Base-by-base conservation (phyloP, 1,140 invertebrate genomes). In the Batillaria attramentaria region DNA sequence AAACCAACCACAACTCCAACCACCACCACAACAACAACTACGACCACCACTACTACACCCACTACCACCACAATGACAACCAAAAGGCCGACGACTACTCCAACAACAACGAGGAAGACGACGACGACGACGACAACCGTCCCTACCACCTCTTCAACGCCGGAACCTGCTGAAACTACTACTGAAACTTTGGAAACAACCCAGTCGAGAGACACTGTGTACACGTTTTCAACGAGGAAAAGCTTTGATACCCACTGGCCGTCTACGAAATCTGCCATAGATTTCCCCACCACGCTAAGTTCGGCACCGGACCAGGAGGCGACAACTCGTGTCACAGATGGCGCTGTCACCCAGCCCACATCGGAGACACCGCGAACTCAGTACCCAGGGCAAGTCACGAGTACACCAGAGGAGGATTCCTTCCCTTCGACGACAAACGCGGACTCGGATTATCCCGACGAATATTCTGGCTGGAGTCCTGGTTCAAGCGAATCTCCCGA, bases 41-140 rank as follows among this genome's bases (percentile, higher is more conserved):
- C 74, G 3, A 62, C 60, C 43, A 16, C 57, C 37, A 76, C 74
- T 13, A 6, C 24, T 13, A 66, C 74, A 24, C 43, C 74, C n/a
- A 28, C 37, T 41, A 65, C 37, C 8, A 28, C 42, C 57, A 3
- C 20, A 54, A 37, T 28, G 3, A 62, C 74, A 60, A 66, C 43
- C 1, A 50, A 43, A 24, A 72, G 31, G n/a, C 41, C 68, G 6
- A 77, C 60, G 16, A 62, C 39, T 20, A 42, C 50, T 6, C 46
- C 18, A 68, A 70, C 62, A 75, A 62, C 33, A 10, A 35, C 70
- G 6, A 35, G 43, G 31, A 33, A 42, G 54, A 70, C 43, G 41
- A 18, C 46, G 31, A 54, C 31, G 5, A 46, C 65, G 35, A 66
- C 50, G n/a, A 77, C 74, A 50, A 76, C 31, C 31, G 28, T 10